These are phyloP conservation scores for Bufo gargarizans DNA, from an alignment of 2,113 vertebrate genomes.

Conservation along the genomic window DNA sequence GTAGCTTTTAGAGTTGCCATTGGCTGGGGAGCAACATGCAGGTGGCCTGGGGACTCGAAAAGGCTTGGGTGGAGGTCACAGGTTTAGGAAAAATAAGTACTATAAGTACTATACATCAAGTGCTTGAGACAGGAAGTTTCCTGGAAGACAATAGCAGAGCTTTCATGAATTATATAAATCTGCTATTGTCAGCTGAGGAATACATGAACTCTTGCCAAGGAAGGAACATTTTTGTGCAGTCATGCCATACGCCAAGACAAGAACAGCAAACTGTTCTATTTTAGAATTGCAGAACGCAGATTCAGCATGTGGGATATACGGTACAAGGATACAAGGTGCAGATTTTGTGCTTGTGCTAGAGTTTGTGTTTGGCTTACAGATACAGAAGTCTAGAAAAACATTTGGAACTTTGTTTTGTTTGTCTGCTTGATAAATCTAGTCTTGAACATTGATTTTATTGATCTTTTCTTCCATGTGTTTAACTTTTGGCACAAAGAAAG, in stretches of 20 bases:
- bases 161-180: not conserved
- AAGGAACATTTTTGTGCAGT: not conserved
- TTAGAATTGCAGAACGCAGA: not conserved
- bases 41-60: not conserved
- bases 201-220: not conserved
- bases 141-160: not conserved
- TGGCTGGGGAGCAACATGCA: not conserved
- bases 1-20: not conserved
- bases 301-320: not conserved
- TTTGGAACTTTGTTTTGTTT: not conserved
- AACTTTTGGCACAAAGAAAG: conserved; percentile 11
- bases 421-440: conserved; percentile 27
- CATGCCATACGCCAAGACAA: not conserved
- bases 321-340: not conserved
- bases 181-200: not conserved
- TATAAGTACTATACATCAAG: not conserved
- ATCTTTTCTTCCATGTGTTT: conserved; percentile 12
- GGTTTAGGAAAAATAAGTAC: not conserved
- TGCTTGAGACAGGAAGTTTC: not conserved
- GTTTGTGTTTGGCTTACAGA: not conserved
- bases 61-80: not conserved
- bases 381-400: not conserved
- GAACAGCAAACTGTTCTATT: not conserved
- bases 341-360: not conserved
- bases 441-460: conserved; percentile 24